Base-by-base conservation (phyloP, 2,888 invertebrate species). In the Leucozona laternaria region DNA sequence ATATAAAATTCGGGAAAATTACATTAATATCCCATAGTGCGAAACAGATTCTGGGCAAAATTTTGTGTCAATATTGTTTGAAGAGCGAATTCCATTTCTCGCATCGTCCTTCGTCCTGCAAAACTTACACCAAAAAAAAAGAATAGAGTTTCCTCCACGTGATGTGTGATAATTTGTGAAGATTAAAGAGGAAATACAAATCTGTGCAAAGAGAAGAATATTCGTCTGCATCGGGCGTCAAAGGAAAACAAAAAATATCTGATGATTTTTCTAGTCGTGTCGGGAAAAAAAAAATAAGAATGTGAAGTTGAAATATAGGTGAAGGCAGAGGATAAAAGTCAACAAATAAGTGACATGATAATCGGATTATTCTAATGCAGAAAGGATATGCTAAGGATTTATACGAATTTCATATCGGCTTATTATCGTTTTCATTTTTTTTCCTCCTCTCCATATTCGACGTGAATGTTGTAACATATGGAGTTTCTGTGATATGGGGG, bases 291-390 rank as follows among this genome's bases (percentile, higher is more conserved):
- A 11, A 8, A n/a, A 60, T 15, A 25, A 28, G 28, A 40, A 57
- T 53, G 37, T 48, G 48, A 66, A 17, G 50, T 50, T 22, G 15
- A 43, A 37, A 40, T 62, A 72, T 37, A 60, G 55, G 68, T 53
- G 53, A 77, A 34, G 31, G 64, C 66, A 15, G 62, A 72, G 79
- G 79, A 87, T 87, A 68, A 79, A 83, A 87, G 76, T 72, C 79
- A 79, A 72, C 72, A 68, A 53, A 68, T 64, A 76, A 87, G 75
- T 79, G 82, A 79, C 83, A 87, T 60, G 72, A 68, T 83, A 83
- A 76, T 87, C 83, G 87, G 87, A 87, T 87, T 87, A 87, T 83
- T 78, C 79, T 79, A 79, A 76, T 79, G 79, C 76, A 71, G 45
- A 75, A 81, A 79, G 83, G 83, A 83, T 82, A 81, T 64, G 58